Evolutionary conservation across 2,888 invertebrate species (phyloP).

Genomic region (Argyresthia goedartella): DNA sequence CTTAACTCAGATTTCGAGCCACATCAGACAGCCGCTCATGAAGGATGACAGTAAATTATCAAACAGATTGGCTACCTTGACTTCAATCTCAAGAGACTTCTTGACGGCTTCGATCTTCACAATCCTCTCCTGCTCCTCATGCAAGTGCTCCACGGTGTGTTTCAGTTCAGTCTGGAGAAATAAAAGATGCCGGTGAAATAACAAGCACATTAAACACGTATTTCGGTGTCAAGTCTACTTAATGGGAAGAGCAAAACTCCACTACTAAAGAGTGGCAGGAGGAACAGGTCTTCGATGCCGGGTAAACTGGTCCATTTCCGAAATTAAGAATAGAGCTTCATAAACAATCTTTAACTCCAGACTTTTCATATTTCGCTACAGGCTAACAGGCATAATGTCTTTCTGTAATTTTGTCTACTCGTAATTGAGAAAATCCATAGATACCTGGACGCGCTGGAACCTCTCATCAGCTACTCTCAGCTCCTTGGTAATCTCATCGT

Average conservation of each 20-base stretch:
- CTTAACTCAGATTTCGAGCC: no score
- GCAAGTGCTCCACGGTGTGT: slow-evolving; percentile 92
- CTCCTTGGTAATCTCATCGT: slow-evolving; percentile 98
- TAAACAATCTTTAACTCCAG: background rate
- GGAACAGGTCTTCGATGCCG: no score
- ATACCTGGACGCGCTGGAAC: slow-evolving; percentile 88
- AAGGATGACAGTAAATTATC: background rate
- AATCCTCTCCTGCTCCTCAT: slow-evolving; percentile 96
- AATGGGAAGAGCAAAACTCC: no score
- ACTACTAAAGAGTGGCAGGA: no score
- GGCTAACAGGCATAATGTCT: no score
- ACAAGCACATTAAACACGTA: no score
- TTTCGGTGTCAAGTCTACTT: no score
- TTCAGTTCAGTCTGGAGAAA: slow-evolving; percentile 84
- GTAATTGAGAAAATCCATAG: background rate
- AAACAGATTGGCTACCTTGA: slow-evolving; percentile 72
- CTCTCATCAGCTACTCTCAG: slow-evolving; percentile 94
- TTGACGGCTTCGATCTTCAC: slow-evolving; percentile 98
- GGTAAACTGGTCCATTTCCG: background rate
- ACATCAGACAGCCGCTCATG: background rate
- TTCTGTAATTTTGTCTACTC: background rate
- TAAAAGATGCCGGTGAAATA: background rate
- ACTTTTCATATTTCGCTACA: no score
- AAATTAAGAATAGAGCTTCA: background rate
- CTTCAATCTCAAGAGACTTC: slow-evolving; percentile 97